phyloP scores from a whole-genome alignment of 2,797 vertebrate species.

The Orestias chungarensis region DNA sequence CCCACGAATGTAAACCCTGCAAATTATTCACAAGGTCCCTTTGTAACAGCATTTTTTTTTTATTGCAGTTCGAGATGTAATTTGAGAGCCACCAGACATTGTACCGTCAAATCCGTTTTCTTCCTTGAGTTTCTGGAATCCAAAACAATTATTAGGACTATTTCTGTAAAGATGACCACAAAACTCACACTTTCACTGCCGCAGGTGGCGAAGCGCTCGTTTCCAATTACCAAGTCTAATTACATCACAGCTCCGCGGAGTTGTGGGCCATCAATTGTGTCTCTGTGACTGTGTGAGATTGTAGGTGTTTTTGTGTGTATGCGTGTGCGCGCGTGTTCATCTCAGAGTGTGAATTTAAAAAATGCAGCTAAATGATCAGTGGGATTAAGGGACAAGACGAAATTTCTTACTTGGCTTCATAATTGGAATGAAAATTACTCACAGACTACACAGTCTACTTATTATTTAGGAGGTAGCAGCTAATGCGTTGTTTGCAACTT shows the following conservation, averaged over 20 bases:
- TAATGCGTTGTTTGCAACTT: not conserved
- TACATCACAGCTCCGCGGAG: conserved; percentile 58
- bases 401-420: conserved; percentile 33
- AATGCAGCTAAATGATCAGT: conserved; percentile 29
- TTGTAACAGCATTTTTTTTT: conserved; percentile 15
- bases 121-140: conserved; percentile 34
- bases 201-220: conserved; percentile 61
- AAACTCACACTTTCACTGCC: conserved; percentile 47
- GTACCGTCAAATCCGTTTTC: conserved; percentile 27
- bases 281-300: conserved; percentile 16
- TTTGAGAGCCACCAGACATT: conserved; percentile 30
- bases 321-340: conserved; percentile 10
- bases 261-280: conserved; percentile 39
- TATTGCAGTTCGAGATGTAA: conserved; percentile 24
- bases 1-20: conserved; percentile 38
- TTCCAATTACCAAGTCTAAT: conserved; percentile 74
- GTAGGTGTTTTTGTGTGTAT: conserved; percentile 20
- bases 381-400: conserved; percentile 22
- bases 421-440: conserved; percentile 26
- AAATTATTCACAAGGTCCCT: conserved; percentile 40
- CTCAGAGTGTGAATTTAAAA: conserved; percentile 28
- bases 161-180: conserved; percentile 66
- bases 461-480: conserved; percentile 10
- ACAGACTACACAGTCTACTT: conserved; percentile 1
- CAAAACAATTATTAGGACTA: conserved; percentile 57